Conservation (phyloP, 2,888 invertebrate species). For the Mantis religiosa region DNA sequence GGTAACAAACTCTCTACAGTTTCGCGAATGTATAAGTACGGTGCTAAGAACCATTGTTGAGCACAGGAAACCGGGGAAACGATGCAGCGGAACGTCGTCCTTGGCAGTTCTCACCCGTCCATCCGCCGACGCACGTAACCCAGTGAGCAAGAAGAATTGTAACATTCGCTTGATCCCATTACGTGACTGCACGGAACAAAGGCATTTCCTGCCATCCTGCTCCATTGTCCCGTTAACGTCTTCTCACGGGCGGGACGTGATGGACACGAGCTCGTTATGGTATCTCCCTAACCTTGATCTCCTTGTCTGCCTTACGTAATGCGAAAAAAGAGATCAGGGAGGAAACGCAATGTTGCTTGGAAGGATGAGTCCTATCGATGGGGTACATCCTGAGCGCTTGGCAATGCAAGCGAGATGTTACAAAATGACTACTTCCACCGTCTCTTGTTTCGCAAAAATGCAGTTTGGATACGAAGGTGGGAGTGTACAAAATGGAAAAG, state of each 20-base stretch:
- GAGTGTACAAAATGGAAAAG: not conserved
- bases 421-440: not conserved
- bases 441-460: not conserved
- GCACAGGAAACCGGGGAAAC: not conserved
- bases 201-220: not conserved
- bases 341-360: not conserved
- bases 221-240: slow-evolving; percentile 13
- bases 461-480: not conserved
- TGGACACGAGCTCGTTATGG: not conserved
- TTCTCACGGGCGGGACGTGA: not conserved
- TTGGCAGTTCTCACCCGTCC: not conserved
- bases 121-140: not conserved
- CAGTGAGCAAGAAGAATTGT: not conserved
- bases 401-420: not conserved
- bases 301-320: not conserved
- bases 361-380: not conserved
- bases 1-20: too few relatives aligned
- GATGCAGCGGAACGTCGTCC: not conserved
- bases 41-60: not conserved
- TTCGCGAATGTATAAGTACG: not conserved
- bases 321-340: not conserved
- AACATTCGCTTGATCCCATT: slow-evolving; percentile 8
- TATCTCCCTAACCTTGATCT: not conserved
- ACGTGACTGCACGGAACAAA: slow-evolving; percentile 11
- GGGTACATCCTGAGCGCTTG: not conserved